Evolutionary conservation across 2,797 vertebrate genomes (phyloP).

Genomic region (Geotrypetes seraphini): DNA sequence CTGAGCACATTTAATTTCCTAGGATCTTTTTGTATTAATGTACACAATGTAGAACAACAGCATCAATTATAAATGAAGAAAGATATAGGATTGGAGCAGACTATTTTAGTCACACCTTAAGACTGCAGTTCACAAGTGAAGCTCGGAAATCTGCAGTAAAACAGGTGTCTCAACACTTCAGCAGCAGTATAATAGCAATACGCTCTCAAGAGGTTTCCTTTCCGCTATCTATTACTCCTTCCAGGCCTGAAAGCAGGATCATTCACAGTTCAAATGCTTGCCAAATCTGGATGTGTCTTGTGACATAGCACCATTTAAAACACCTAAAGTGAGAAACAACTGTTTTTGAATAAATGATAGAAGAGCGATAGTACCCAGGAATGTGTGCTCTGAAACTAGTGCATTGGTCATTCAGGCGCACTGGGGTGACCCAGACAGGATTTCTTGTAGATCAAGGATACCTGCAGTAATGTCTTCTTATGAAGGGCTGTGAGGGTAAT

Average conservation of each 20-base stretch:
- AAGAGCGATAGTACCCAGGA: slow-evolving; percentile 14
- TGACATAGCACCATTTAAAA: slow-evolving; percentile 51
- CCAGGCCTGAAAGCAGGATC: slow-evolving; percentile 23
- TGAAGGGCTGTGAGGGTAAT: slow-evolving; percentile 4
- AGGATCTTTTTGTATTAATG: too few relatives aligned
- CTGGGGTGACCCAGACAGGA: slow-evolving; percentile 23
- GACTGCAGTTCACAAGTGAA: slow-evolving; percentile 29
- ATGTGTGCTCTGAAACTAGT: slow-evolving; percentile 24
- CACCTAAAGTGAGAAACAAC: slow-evolving; percentile 30
- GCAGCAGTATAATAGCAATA: not conserved
- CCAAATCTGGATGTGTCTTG: slow-evolving; percentile 27
- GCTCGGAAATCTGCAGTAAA: slow-evolving; percentile 36
- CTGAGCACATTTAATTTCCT: too few relatives aligned
- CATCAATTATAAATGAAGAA: too few relatives aligned
- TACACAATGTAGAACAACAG: too few relatives aligned
- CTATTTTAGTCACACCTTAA: slow-evolving; percentile 15
- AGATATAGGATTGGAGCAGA: too few relatives aligned
- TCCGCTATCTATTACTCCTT: slow-evolving; percentile 24
- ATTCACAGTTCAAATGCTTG: slow-evolving; percentile 39
- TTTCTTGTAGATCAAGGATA: not conserved
- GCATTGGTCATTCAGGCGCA: slow-evolving; percentile 15
- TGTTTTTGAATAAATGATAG: slow-evolving; percentile 34
- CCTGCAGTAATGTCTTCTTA: slow-evolving; percentile 7
- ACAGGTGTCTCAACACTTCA: slow-evolving; percentile 24
- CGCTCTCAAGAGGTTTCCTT: slow-evolving; percentile 20